These are phyloP conservation scores for Bucorvus abyssinicus DNA, from an alignment of 2,797 vertebrate genomes.

Conservation along the genomic window DNA sequence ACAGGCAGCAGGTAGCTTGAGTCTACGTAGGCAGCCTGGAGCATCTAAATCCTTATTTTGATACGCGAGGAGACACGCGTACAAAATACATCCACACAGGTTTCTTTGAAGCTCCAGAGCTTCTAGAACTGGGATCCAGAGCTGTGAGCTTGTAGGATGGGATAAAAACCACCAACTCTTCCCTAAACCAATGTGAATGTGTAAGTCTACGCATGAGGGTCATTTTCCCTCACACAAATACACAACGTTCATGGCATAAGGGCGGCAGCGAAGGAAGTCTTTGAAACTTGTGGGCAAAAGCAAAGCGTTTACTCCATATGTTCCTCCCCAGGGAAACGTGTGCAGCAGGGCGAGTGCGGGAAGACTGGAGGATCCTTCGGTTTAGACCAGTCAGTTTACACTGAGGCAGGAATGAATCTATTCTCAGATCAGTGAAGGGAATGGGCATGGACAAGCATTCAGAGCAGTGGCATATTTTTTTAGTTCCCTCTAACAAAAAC, in stretches of 20 bases:
- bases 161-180: neutral
- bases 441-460: neutral
- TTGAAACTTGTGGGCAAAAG: neutral
- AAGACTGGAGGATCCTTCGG: neutral
- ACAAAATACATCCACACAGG: neutral
- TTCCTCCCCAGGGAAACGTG: neutral
- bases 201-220: rapidly evolving
- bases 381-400: neutral
- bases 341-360: neutral
- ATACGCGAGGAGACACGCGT: rapidly evolving
- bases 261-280: neutral
- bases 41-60: neutral
- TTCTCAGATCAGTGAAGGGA: neutral
- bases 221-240: neutral
- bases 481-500: neutral
- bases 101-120: neutral
- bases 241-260: neutral
- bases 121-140: neutral
- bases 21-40: neutral
- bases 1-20: neutral
- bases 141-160: neutral
- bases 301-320: neutral
- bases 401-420: neutral
- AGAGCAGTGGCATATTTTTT: rapidly evolving
- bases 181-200: neutral